Conservation (phyloP, 2,888 invertebrate species). For the Volucella bombylans region DNA sequence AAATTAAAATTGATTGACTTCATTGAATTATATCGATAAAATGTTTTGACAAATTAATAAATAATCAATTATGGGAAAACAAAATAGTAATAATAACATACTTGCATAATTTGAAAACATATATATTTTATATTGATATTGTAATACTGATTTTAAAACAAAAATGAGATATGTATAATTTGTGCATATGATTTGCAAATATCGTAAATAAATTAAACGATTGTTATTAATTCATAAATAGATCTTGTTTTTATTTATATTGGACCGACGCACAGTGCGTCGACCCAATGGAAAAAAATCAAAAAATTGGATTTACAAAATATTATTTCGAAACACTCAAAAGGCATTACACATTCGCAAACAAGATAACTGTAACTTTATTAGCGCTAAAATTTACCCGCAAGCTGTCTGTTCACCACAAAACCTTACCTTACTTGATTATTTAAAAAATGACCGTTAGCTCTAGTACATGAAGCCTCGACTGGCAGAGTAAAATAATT, state of each 20-base stretch:
- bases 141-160: constrained; percentile 52
- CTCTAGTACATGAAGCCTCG: too few species aligned
- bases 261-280: too few species aligned
- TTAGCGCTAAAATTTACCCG: too few species aligned
- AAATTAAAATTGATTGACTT: not conserved
- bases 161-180: constrained; percentile 52
- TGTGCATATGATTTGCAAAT: constrained; percentile 59
- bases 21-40: constrained; percentile 27
- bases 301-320: too few species aligned
- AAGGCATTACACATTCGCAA: too few species aligned
- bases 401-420: too few species aligned
- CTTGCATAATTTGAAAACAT: constrained; percentile 47
- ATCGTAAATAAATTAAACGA: constrained; percentile 68
- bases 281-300: too few species aligned
- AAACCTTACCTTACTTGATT: too few species aligned
- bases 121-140: constrained; percentile 65
- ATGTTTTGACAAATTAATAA: constrained; percentile 50
- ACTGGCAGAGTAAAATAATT: too few species aligned
- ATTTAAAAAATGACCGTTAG: too few species aligned
- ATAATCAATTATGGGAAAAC: constrained; percentile 11
- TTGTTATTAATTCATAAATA: constrained; percentile 60
- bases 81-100: constrained; percentile 12
- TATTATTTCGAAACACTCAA: too few species aligned
- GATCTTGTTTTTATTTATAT: constrained; percentile 1
- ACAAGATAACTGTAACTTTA: too few species aligned